These are phyloP conservation scores for Rhodeus uyekii DNA, from an alignment of 2,797 vertebrate genomes.

Conservation along the genomic window DNA sequence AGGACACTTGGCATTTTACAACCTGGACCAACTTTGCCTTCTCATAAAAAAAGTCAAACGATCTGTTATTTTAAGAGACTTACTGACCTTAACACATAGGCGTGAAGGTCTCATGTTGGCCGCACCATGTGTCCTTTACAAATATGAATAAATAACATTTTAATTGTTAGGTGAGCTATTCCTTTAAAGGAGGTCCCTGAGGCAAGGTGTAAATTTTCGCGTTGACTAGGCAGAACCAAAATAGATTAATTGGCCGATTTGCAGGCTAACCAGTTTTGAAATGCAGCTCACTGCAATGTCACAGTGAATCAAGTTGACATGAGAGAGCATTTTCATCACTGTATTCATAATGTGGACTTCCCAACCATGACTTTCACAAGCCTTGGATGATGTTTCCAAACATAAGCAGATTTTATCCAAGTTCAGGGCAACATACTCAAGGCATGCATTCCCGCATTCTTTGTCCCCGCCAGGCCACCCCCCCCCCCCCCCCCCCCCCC, in stretches of 20 bases:
- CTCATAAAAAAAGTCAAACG: neutral
- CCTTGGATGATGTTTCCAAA: neutral
- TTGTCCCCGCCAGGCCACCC: no score
- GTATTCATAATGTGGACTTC: neutral
- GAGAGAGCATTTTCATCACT: neutral
- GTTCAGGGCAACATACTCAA: slow-evolving; percentile 58
- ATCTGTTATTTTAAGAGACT: neutral
- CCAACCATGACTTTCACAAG: neutral
- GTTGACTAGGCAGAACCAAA: slow-evolving; percentile 28
- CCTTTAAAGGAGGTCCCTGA: slow-evolving; percentile 26
- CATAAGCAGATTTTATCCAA: slow-evolving; percentile 67
- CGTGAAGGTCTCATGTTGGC: neutral
- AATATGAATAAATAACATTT: neutral
- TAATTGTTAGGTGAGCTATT: neutral
- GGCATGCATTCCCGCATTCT: slow-evolving; percentile 53
- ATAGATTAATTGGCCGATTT: slow-evolving; percentile 36
- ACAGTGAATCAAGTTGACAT: neutral
- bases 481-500: neutral
- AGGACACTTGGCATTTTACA: neutral
- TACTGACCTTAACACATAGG: neutral
- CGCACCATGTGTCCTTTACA: neutral
- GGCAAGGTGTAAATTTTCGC: slow-evolving; percentile 21
- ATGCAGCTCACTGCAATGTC: slow-evolving; percentile 13
- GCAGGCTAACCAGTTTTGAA: slow-evolving; percentile 8
- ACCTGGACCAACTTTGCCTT: neutral